Percentiles rank a stretch among this genome's conserved stretches.
These are phyloP conservation scores for Alligator sinensis DNA, from an alignment of 2,113 vertebrate species.

Conservation along the genomic window DNA sequence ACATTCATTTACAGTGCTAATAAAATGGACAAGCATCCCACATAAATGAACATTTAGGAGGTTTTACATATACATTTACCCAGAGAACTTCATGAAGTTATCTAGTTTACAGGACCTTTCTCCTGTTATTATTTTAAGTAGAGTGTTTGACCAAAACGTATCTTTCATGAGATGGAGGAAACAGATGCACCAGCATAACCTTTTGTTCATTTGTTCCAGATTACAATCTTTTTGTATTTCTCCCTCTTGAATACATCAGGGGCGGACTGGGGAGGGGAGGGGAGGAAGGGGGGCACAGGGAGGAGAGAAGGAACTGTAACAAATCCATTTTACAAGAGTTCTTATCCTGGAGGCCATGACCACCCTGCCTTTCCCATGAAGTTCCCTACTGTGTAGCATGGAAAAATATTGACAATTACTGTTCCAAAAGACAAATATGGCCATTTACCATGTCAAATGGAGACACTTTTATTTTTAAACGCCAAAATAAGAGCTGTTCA, in stretches of 20 bases:
- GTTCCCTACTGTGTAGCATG: background rate
- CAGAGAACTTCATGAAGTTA: background rate
- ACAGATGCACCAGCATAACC: accelerated
- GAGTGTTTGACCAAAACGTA: background rate
- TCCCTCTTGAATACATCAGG: background rate
- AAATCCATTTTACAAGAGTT: background rate
- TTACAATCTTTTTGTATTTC: accelerated
- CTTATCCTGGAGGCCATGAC: background rate
- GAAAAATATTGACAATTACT: background rate
- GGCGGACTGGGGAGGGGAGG: too few relatives aligned
- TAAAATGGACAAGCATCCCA: background rate
- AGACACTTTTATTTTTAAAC: background rate
- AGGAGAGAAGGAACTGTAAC: background rate
- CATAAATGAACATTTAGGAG: background rate
- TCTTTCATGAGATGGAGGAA: background rate
- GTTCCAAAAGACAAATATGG: background rate
- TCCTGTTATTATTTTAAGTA: background rate
- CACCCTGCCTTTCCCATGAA: accelerated
- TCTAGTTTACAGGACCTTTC: background rate
- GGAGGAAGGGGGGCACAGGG: too few relatives aligned
- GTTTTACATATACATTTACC: background rate
- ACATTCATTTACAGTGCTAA: background rate
- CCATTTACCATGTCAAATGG: accelerated
- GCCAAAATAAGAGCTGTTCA: background rate
- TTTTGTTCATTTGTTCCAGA: background rate